Evolutionary conservation across 2,797 vertebrate genomes (phyloP).

Genomic region (Gastrophryne carolinensis): DNA sequence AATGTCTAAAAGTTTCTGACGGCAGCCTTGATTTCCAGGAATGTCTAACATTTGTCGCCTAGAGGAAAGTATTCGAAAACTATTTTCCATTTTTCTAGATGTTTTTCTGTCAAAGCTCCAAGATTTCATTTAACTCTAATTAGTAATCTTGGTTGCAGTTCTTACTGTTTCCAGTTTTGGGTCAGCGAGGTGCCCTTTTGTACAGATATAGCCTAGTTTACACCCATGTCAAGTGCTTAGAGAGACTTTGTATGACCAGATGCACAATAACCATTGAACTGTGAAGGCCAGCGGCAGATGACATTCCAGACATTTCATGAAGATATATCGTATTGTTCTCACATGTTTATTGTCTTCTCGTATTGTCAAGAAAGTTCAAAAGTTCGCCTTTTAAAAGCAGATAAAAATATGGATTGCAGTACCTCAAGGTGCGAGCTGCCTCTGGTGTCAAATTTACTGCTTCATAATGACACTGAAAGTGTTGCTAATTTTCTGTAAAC

Average conservation of each 20-base stretch:
- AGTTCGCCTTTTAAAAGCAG: constrained; percentile 32
- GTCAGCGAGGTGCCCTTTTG: constrained; percentile 24
- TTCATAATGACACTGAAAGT: background rate
- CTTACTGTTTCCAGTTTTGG: constrained; percentile 34
- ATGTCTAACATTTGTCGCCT: background rate
- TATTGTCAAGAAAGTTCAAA: constrained; percentile 47
- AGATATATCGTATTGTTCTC: constrained; percentile 47
- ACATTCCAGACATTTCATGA: constrained; percentile 46
- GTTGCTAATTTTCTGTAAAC: background rate
- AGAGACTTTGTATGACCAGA: constrained; percentile 46
- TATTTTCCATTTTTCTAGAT: background rate
- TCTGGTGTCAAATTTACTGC: constrained; percentile 6
- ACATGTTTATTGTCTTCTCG: constrained; percentile 46
- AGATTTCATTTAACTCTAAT: background rate
- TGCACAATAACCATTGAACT: constrained; percentile 48
- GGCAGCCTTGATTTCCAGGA: constrained; percentile 1
- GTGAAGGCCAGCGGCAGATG: constrained; percentile 40
- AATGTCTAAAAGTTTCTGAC: too few relatives aligned
- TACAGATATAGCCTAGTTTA: constrained; percentile 47
- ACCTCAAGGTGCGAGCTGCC: constrained; percentile 29
- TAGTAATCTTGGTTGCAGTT: constrained; percentile 10
- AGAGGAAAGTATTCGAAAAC: background rate
- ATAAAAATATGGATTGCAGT: constrained; percentile 25
- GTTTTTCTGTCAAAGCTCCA: background rate
- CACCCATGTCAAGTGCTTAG: constrained; percentile 38